These are phyloP conservation scores for Eudemis profundana DNA, from an alignment of 2,888 invertebrate species.

Conservation along the genomic window DNA sequence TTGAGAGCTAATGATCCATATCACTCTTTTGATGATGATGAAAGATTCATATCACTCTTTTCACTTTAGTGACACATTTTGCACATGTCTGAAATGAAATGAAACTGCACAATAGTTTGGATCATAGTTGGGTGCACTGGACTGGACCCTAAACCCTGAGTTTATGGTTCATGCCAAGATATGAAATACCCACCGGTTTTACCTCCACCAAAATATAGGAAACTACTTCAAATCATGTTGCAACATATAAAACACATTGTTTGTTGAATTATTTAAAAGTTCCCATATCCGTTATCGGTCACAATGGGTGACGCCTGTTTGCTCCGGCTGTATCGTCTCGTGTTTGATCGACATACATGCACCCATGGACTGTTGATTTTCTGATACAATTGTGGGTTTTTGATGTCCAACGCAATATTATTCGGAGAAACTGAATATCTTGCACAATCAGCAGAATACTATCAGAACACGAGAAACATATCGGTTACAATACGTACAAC, in stretches of 20 bases:
- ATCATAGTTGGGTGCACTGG: too few species aligned
- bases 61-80: too few species aligned
- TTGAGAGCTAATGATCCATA: too few species aligned
- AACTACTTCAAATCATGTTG: slow-evolving; percentile 18
- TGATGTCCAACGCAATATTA: slow-evolving; percentile 16
- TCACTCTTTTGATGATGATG: too few species aligned
- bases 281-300: slow-evolving; percentile 44
- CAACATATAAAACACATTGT: slow-evolving; percentile 23
- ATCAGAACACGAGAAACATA: too few species aligned
- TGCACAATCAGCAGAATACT: neutral
- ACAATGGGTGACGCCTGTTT: slow-evolving; percentile 40
- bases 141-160: too few species aligned
- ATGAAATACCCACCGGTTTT: too few species aligned
- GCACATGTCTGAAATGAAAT: too few species aligned
- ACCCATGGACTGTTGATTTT: slow-evolving; percentile 24
- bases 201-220: slow-evolving; percentile 27
- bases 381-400: slow-evolving; percentile 31
- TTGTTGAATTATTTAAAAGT: slow-evolving; percentile 38
- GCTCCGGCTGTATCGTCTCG: slow-evolving; percentile 30
- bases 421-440: slow-evolving; percentile 14
- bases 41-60: too few species aligned
- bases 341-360: slow-evolving; percentile 41
- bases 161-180: neutral
- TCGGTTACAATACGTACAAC: too few species aligned
- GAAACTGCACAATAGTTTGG: too few species aligned